Evolutionary conservation across 2,113 vertebrate genomes (phyloP), one percentile per base, ranked within the genome.

Genomic region (Chlorodrepanis virens): DNA sequence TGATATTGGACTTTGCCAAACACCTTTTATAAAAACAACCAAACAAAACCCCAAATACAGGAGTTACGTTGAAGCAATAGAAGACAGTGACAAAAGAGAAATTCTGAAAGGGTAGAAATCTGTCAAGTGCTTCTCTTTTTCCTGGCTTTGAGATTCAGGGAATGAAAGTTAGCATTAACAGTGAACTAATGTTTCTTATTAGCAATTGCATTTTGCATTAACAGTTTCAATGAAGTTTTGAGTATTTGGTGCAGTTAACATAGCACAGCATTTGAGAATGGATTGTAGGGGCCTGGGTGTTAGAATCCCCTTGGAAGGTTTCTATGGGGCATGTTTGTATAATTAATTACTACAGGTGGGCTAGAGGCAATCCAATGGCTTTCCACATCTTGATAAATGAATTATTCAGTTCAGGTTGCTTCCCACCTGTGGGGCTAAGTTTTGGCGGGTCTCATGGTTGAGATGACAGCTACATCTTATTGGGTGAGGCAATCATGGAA

Each of bases 1-100:
- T 84, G 20, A 90, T 96, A 93, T 92, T 96, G 92, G 92, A 94
- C 92, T 97, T 97, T 95, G 88, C 89, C 92, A 94, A 72, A 94
- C 42, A 85, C 83, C 28, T 79, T 79, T 78, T 93, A 50, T 71
- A 81, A 75, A 49, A 42, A 0, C 15, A 79, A 65, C 6, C 23
- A 79, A 77, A 61, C 78, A 49, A 89, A 78, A 11, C 54, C 67
- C 84, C 31, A 69, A 33, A 67, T 45, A 28, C 31, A 45, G 31
- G 44, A 87, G 27, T 59, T 89, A 28, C 2, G 0, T 75, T 94
- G 80, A 88, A 83, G 59, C 53, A 95, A 63, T 68, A 47, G 65
- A 54, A 75, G 45, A 33, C 60, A 59, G 19, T 39, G 15, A 67
- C 29, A 88, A 42, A 86, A 78, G 19, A 9, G 79, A 76, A 93